phyloP scores from a whole-genome alignment of 2,113 vertebrate species.

The Aix galericulata region DNA sequence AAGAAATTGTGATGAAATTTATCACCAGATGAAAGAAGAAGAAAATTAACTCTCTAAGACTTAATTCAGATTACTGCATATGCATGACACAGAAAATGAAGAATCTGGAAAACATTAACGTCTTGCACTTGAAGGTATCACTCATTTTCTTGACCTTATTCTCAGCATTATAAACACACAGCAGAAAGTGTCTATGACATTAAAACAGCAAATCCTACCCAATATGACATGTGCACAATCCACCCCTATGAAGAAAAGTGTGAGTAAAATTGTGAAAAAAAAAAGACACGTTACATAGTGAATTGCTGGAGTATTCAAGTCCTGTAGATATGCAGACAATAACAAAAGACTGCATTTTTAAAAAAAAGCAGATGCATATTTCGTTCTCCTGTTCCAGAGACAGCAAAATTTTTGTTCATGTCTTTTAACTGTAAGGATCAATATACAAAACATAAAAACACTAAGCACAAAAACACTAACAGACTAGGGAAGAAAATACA shows the following conservation, averaged over 20 bases:
- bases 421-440: neutral
- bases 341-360: neutral
- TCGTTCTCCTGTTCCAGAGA: neutral
- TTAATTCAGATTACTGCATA: neutral
- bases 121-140: neutral
- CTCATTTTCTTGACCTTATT: neutral
- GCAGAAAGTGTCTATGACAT: neutral
- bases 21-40: neutral
- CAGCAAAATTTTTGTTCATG: neutral
- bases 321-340: neutral
- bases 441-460: neutral
- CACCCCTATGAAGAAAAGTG: neutral
- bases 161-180: neutral
- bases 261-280: neutral
- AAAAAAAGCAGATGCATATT: neutral
- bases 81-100: neutral
- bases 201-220: neutral
- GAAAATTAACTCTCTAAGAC: neutral
- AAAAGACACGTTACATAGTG: no score
- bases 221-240: neutral
- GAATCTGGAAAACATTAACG: neutral
- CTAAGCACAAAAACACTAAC: neutral
- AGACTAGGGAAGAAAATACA: neutral
- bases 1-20: neutral
- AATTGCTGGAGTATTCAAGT: neutral